Conservation (phyloP, 2,797 vertebrate genomes). For the Chanos chanos region DNA sequence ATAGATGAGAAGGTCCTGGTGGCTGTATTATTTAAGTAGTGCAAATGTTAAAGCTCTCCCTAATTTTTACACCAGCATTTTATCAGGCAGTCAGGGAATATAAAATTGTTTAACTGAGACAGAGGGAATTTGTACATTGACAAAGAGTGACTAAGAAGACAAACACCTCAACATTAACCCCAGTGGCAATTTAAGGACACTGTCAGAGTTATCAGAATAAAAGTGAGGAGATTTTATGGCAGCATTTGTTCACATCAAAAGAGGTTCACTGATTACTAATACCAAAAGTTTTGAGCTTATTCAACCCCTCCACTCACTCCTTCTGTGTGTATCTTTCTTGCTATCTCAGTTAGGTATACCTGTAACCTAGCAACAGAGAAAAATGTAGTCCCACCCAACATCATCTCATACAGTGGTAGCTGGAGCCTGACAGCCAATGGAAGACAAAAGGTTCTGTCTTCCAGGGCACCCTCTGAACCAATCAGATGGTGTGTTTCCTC, state of each 20-base stretch:
- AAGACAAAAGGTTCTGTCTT: conserved; percentile 40
- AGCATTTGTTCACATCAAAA: no score
- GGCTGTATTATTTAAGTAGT: conserved; percentile 57
- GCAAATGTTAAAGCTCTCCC: conserved; percentile 57
- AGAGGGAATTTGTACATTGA: conserved; percentile 5
- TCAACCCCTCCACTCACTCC: conserved; percentile 18
- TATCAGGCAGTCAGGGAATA: conserved; percentile 20
- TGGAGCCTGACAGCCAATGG: conserved; percentile 61
- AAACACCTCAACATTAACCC: neutral
- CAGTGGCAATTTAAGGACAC: neutral
- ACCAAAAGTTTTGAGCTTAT: conserved; percentile 35
- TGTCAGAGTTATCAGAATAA: no score
- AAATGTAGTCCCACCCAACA: conserved; percentile 69
- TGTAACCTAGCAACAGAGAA: conserved; percentile 83
- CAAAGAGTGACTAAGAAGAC: conserved; percentile 11
- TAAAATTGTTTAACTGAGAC: conserved; percentile 17
- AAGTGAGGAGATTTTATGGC: no score
- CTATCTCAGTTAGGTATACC: conserved; percentile 74
- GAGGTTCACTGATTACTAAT: no score
- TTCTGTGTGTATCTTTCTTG: conserved; percentile 59
- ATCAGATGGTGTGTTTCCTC: conserved; percentile 47
- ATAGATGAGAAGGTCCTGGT: conserved; percentile 57
- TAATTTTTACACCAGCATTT: conserved; percentile 46
- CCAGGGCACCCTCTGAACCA: conserved; percentile 49
- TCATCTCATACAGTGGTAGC: conserved; percentile 67